phyloP scores from a whole-genome alignment of 2,797 vertebrate genomes.

The Melanotaenia nigrans region DNA sequence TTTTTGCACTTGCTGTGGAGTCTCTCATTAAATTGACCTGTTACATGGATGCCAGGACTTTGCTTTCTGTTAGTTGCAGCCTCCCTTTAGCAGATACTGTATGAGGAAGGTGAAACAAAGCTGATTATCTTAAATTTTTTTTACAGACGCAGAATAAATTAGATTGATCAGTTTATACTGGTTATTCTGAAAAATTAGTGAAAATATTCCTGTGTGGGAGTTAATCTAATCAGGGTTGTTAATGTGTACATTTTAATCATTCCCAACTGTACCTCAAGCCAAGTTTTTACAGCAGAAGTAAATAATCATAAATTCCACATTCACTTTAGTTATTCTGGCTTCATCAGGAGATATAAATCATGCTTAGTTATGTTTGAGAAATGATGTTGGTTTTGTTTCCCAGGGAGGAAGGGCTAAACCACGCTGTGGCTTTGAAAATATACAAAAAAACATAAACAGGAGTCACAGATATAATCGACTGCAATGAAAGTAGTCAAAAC shows the following conservation, averaged over 20 bases:
- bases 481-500: neutral
- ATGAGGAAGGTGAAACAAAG: conserved; percentile 7
- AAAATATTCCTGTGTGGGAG: neutral
- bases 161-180: neutral
- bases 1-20: conserved; percentile 22
- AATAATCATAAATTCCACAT: neutral
- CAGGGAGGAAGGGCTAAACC: neutral
- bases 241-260: neutral
- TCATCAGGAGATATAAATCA: neutral
- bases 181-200: neutral
- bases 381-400: neutral
- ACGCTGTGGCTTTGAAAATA: neutral
- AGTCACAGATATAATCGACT: neutral
- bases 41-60: conserved; percentile 6
- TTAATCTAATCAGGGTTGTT: neutral
- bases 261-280: neutral
- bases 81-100: conserved; percentile 6
- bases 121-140: neutral
- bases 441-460: conserved; percentile 10
- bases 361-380: neutral
- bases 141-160: neutral
- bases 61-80: conserved; percentile 6
- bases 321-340: neutral
- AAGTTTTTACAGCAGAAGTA: neutral
- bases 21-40: conserved; percentile 25